Base-by-base conservation (phyloP, 2,797 vertebrate species). In the Enteromius fasciolatus region DNA sequence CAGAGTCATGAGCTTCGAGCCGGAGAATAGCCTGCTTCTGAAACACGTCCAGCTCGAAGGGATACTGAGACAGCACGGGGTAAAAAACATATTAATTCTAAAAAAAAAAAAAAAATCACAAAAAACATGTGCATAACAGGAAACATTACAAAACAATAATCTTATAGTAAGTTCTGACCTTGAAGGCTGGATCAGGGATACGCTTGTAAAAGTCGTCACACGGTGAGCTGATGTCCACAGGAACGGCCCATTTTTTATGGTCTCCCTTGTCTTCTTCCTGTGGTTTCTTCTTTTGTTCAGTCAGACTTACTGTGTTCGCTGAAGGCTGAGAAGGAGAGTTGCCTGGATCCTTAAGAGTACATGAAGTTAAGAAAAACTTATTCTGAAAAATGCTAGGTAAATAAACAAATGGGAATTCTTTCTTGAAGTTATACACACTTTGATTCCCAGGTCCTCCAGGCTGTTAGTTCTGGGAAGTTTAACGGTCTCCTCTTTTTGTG, bases 21-120 rank as follows among this genome's bases (percentile, higher is more conserved):
- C 94, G 92, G 87, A 97, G 92, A 67, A 98, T 94, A 0, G 97
- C 97, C 90, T 98, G 97, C 83, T 98, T 98, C 94, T 98, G 97
- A 90, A 98, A 98, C 23, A 94, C 93, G 0, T 98, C 97, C 41
- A 96, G 92, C 90, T 98, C 96, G 84, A 98, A 98, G 0, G 96
- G 93, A 95, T 96, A 98, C 97, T 98, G 90, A 54, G 0, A 44
- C 2, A 3, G 28, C 18, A 79, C 31, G 59, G 8, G 15, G 14
- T 78, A 28, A 10, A 76, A 50, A 12, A 41, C 1, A 1, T 9
- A 41, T 41, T 41, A 9, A 44, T 12, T 12, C 15, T 25, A 9
- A 12, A 54, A 50, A 20, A n/a, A 63, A 50, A 14, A 66, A 18
- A 25, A 15, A 59, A 41, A 15, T 44, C n/a, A 41, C n/a, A 41